phyloP scores from a whole-genome alignment of 2,113 vertebrate species.

The Campylomormyrus numenius region DNA sequence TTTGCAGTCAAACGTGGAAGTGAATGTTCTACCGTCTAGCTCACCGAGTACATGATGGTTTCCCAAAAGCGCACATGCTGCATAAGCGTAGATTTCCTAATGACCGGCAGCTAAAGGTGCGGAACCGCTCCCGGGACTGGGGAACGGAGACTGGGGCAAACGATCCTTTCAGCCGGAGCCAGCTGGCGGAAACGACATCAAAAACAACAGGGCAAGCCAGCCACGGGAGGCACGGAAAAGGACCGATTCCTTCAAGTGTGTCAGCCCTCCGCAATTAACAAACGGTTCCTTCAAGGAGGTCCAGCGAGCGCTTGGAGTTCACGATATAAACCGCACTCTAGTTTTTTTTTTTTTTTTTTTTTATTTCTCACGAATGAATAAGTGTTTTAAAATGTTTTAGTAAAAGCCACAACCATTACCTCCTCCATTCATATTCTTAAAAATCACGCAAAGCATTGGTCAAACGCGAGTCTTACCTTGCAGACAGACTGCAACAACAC shows the following conservation, averaged over 20 bases:
- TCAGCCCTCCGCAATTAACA: not conserved
- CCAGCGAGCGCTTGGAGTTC: not conserved
- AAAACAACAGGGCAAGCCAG: not conserved
- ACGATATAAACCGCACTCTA: no score
- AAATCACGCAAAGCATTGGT: not conserved
- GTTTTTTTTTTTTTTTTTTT: no score
- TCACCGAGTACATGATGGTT: not conserved
- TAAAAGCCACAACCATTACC: not conserved
- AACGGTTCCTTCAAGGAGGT: not conserved
- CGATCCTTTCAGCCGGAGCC: not conserved
- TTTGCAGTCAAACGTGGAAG: not conserved
- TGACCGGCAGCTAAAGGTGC: no score
- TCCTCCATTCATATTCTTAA: not conserved
- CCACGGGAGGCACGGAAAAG: not conserved
- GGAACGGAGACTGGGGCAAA: not conserved
- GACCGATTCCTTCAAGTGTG: not conserved
- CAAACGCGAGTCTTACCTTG: not conserved
- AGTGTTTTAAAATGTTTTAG: not conserved
- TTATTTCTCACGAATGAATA: not conserved
- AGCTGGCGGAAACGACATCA: not conserved
- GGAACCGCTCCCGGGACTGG: no score
- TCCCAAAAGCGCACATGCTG: not conserved
- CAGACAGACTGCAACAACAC: not conserved
- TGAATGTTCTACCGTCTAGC: not conserved
- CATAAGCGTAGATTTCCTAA: no score